These are phyloP conservation scores for Diabrotica undecimpunctata DNA, from an alignment of 1,140 invertebrate species.

Conservation along the genomic window DNA sequence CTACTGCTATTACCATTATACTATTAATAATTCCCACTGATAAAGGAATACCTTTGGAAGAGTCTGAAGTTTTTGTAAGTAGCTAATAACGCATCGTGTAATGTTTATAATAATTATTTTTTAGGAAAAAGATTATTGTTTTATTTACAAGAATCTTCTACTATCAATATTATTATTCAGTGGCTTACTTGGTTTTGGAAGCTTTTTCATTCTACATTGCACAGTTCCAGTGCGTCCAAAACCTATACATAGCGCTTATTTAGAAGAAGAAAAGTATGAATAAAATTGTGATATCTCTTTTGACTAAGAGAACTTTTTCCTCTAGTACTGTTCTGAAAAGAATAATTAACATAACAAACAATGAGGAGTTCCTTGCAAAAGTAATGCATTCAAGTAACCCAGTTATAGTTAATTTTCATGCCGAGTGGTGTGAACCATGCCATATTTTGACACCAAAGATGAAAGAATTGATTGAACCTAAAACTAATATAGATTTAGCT, in stretches of 20 bases:
- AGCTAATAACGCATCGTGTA: background rate
- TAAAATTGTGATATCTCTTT: conserved; percentile 21
- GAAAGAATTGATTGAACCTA: conserved; percentile 73
- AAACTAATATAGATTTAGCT: conserved; percentile 78
- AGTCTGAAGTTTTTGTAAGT: conserved; percentile 37
- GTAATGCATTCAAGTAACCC: conserved; percentile 78
- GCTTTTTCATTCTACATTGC: conserved; percentile 53
- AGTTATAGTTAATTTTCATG: conserved; percentile 83
- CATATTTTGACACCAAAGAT: conserved; percentile 90
- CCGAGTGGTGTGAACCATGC: conserved; percentile 94
- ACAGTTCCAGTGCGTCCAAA: conserved; percentile 49
- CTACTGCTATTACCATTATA: conserved; percentile 52
- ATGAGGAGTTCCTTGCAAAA: conserved; percentile 60
- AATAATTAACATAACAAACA: conserved; percentile 54
- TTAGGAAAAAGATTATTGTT: conserved; percentile 56
- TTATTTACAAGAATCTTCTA: conserved; percentile 53
- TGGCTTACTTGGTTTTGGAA: conserved; percentile 48
- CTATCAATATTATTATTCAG: conserved; percentile 50
- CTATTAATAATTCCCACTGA: conserved; percentile 53
- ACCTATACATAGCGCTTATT: conserved; percentile 34
- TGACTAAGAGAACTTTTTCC: conserved; percentile 28
- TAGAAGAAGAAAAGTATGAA: conserved; percentile 25
- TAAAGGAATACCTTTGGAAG: conserved; percentile 43
- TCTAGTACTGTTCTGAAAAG: conserved; percentile 43
- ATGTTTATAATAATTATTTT: conserved; percentile 39